Evolutionary conservation across 2,888 invertebrate genomes (phyloP), one percentile per base, ranked within the genome.

Genomic region (Drepana falcataria): DNA sequence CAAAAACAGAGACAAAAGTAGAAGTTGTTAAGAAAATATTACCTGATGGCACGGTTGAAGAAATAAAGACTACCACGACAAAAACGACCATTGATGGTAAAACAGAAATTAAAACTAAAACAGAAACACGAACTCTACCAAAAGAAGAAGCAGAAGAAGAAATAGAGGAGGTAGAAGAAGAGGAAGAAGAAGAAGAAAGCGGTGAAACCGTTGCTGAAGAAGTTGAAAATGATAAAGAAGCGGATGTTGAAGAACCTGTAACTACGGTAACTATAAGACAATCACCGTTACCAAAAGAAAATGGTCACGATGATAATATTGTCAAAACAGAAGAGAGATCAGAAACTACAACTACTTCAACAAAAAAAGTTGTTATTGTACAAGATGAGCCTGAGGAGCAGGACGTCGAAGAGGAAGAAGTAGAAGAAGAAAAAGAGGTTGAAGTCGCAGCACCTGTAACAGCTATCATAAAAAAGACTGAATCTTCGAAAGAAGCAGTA

Each of bases 1-100:
- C 85, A 3, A 89, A 85, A 74, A 87, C 85, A 53, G 90, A 90
- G 65, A 91, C 90, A 47, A 83, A 84, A 64, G 87, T 91, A 34
- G 89, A 91, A 73, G 82, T 88, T 35, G 74, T 77, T 2, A 83
- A 81, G 61, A 88, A 81, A 65, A 69, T 74, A 63, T 72, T 88
- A 59, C 83, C 90, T 0, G 87, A 91, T 73, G 91, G 90, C 1
- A 75, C 80, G 35, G 61, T 82, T 33, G 83, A 90, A 66, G 91
- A 91, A 78, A 69, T 81, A 2, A 90, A 86, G 73, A 89, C 81
- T 35, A 91, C 91, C 6, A 91, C 78, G 48, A 91, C 89, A 47
- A 89, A 76, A 71, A 90, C 88, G 2, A 91, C 86, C 4, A 73
- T 84, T 53, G 87, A 91, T 61, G 91, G 91, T 9, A 88, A 78